Base-by-base conservation (phyloP, 1,140 invertebrate genomes). In the Lasioglossum baleicum region DNA sequence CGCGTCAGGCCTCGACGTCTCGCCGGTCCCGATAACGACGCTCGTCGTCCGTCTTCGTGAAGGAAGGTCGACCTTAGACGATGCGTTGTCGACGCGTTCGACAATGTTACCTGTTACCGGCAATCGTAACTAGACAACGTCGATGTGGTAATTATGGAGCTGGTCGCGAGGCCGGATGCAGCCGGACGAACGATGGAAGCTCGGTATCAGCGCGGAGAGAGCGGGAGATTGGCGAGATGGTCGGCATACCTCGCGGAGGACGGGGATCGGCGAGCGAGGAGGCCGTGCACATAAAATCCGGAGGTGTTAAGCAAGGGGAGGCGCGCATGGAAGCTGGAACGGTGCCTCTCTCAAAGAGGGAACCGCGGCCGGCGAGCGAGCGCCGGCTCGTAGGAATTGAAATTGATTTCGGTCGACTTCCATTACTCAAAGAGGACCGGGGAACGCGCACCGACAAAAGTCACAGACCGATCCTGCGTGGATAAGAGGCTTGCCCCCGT, bases 381-480 rank as follows among this genome's bases (percentile, higher is more conserved):
- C 77, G 73, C 81, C 75, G 83, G 66, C 82, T 80, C 83, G 83
- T 81, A 84, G 88, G 85, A 88, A 88, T 90, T 88, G 87, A 90
- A 90, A 90, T 90, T 90, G 89, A 90, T 90, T 90, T 90, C 89
- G 88, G 87, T 84, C 83, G 85, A 89, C 83, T 89, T 90, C 88
- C 89, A 90, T 90, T 90, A 89, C 89, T 90, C 88, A 90, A 90
- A 89, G 83, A 83, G 81, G 77, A 83, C 77, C 83, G 80, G 69
- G 84, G 84, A 35, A 80, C 87, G 82, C 81, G 88, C 83, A 89
- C 88, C 89, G 89, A 90, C 89, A 90, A 90, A 90, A 89, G 89
- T 89, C 84, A 82, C 85, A 69, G 85, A 87, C 77, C 85, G 89
- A 90, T 90, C 88, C 80, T 87, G 74, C 83, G 72, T 76, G 87